Evolutionary conservation across 2,888 invertebrate genomes (phyloP).

Genomic region (Poecilobothrus nobilitatus): DNA sequence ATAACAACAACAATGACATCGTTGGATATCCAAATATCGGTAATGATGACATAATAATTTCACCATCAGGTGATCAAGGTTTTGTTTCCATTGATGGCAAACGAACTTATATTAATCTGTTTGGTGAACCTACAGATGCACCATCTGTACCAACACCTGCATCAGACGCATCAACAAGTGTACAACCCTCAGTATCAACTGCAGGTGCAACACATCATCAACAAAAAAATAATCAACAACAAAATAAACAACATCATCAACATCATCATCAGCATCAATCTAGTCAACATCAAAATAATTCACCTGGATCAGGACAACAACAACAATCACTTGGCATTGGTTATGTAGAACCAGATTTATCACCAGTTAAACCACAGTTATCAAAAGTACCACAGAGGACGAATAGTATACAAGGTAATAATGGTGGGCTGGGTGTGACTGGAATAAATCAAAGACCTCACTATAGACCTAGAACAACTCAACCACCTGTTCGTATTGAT

Average conservation of each 20-base stretch:
- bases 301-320: constrained; percentile 21
- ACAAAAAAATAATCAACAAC: constrained; percentile 27
- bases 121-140: constrained; percentile 53
- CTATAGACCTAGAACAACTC: constrained; percentile 45
- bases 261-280: constrained; percentile 29
- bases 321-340: constrained; percentile 51
- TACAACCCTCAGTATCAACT: constrained; percentile 33
- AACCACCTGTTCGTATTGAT: constrained; percentile 60
- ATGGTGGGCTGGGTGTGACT: constrained; percentile 20
- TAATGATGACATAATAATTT: constrained; percentile 64
- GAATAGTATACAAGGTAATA: constrained; percentile 24
- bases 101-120: constrained; percentile 77
- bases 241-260: constrained; percentile 16
- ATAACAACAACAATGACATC: constrained; percentile 26
- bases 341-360: constrained; percentile 49
- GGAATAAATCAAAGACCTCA: constrained; percentile 55
- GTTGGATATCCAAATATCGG: constrained; percentile 16
- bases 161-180: constrained; percentile 32
- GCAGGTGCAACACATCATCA: constrained; percentile 35
- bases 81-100: constrained; percentile 89
- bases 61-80: constrained; percentile 70
- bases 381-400: constrained; percentile 49
- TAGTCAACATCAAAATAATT: constrained; percentile 20
- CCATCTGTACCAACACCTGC: constrained; percentile 38
- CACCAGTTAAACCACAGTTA: constrained; percentile 48